Base-by-base conservation (phyloP, 2,888 invertebrate species). In the Parapristionchus giblindavisi region DNA sequence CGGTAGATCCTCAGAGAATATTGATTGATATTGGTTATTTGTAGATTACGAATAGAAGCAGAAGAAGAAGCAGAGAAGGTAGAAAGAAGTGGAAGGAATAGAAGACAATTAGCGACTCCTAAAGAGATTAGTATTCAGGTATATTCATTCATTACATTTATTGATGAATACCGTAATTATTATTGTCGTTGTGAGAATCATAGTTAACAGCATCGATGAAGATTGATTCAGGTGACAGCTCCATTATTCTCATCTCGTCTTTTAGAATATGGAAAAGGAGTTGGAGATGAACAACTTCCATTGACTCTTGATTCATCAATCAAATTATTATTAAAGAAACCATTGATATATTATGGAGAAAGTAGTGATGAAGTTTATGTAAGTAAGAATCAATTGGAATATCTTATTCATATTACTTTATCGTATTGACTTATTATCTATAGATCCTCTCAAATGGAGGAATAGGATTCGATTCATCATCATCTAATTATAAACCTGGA, bases 201-300 rank as follows among this genome's bases (percentile, higher is more conserved):
- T n/a, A n/a, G n/a, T n/a, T n/a, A n/a, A n/a, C n/a, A n/a, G n/a
- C n/a, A n/a, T n/a, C n/a, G n/a, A n/a, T n/a, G n/a, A n/a, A n/a
- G n/a, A n/a, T n/a, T n/a, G n/a, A n/a, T 32, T 66, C 81, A 88
- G 85, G 88, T 88, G 34, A 88, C 88, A 0, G 88, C 88, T n/a
- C 88, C 87, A 5, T 77, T 88, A 29, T 88, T 88, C 80, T 84
- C 85, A 27, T 82, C 84, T 63, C 84, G 88, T 2, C 81, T 88
- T 2, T 88, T 88, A 77, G 86, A 87, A 17, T 87, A 86, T 77
- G 88, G 88, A 2, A 74, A 78, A 36, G 75, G 76, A 8, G 84
- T 81, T 4, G 85, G 84, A 5, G 88, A 88, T 71, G 36, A 76
- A 14, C 84, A 83, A 73, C 76, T 88, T 27, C 87, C 88, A 11